Evolutionary conservation across 1,140 invertebrate species (phyloP).

Genomic region (Caenorhabditis inopinata): DNA sequence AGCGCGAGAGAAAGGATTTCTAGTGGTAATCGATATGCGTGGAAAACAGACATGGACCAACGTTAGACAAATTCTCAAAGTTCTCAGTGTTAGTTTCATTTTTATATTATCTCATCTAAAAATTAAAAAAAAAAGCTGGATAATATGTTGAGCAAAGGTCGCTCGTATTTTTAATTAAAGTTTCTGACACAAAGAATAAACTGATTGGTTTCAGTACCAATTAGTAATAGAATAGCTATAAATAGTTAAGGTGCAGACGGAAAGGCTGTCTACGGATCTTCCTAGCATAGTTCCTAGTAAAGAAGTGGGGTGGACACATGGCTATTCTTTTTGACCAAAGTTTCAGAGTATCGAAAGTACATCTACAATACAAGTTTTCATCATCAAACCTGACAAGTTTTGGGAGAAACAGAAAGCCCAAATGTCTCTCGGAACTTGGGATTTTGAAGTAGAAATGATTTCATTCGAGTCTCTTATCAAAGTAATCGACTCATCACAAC

Average conservation of each 20-base stretch:
- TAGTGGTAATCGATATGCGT: conserved; percentile 92
- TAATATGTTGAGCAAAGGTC: too few relatives aligned
- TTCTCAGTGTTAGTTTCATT: conserved; percentile 72
- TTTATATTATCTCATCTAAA: too few relatives aligned
- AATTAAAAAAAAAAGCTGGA: too few relatives aligned
- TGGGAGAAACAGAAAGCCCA: conserved; percentile 94
- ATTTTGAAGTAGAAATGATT: conserved; percentile 94
- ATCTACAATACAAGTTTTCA: conserved; percentile 78
- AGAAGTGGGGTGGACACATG: too few relatives aligned
- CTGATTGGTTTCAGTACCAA: too few relatives aligned
- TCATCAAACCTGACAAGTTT: conserved; percentile 97
- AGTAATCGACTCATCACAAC: conserved; percentile 84
- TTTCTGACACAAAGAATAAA: too few relatives aligned
- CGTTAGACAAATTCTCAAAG: conserved; percentile 93
- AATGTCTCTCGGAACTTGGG: conserved; percentile 71
- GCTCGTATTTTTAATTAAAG: too few relatives aligned
- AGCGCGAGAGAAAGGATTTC: conserved; percentile 78
- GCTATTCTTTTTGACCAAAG: too few relatives aligned
- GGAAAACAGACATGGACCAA: conserved; percentile 81
- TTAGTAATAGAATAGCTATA: too few relatives aligned
- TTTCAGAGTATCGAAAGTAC: conserved; percentile 9
- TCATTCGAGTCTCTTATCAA: conserved; percentile 88
- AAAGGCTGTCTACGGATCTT: too few relatives aligned
- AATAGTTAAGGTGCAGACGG: too few relatives aligned
- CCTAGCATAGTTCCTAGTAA: too few relatives aligned